Percentiles rank a stretch among this genome's conserved stretches.
Evolutionary conservation across 1,140 invertebrate species (phyloP).

Genomic region (Lepidurus couesii): DNA sequence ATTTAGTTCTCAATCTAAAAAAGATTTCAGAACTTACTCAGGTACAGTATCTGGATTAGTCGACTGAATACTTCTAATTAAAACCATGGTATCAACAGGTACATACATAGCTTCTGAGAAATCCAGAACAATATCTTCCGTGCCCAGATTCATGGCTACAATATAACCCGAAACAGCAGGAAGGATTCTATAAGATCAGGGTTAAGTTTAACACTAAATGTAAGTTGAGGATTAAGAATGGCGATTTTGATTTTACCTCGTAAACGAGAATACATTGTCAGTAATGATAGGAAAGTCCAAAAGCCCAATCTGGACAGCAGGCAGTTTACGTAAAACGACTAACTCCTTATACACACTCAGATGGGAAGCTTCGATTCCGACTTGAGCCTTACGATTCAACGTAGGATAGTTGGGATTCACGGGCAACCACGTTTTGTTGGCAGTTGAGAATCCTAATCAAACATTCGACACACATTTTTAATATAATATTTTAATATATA

Average conservation of each 20-base stretch:
- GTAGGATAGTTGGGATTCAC: conserved; percentile 50
- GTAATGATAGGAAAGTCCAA: conserved; percentile 47
- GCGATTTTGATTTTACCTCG: conserved; percentile 28
- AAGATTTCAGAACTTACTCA: neutral
- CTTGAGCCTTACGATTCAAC: conserved; percentile 50
- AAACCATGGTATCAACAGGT: conserved; percentile 15
- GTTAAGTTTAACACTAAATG: neutral
- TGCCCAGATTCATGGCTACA: conserved; percentile 28
- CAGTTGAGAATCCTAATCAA: conserved; percentile 54
- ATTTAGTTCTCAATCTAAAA: neutral
- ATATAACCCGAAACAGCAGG: conserved; percentile 25
- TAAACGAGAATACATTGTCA: conserved; percentile 40
- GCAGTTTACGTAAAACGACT: conserved; percentile 44
- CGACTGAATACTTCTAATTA: conserved; percentile 25
- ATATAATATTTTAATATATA: neutral
- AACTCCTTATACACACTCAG: conserved; percentile 43
- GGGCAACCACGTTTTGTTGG: conserved; percentile 60
- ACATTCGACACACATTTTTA: conserved; percentile 10
- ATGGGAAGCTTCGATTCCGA: conserved; percentile 40
- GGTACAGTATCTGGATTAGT: conserved; percentile 17
- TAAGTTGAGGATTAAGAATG: neutral
- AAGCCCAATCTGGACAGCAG: conserved; percentile 54
- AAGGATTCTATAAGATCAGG: conserved; percentile 38
- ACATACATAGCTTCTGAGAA: conserved; percentile 3
- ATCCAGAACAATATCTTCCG: conserved; percentile 3